phyloP scores from a whole-genome alignment of 2,797 vertebrate genomes.

The Acanthiza pusilla region DNA sequence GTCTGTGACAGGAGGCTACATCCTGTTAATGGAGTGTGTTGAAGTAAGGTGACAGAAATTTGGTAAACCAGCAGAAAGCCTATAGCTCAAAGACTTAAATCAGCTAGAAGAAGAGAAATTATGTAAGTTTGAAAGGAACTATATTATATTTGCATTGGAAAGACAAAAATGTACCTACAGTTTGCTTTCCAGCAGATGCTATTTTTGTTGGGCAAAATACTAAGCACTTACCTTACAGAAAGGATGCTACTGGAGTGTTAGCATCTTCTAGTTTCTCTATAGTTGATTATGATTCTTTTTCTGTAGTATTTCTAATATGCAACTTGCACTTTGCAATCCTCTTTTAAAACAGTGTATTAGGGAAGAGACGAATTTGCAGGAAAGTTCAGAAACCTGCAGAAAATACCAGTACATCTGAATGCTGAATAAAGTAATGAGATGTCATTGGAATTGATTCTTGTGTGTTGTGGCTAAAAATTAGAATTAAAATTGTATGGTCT shows the following conservation, averaged over 20 bases:
- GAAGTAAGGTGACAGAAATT: neutral
- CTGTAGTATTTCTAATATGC: neutral
- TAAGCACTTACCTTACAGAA: neutral
- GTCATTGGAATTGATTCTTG: neutral
- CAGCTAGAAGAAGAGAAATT: neutral
- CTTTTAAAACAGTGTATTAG: neutral
- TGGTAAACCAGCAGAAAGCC: neutral
- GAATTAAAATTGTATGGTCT: neutral
- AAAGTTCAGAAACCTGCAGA: neutral
- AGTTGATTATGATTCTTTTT: neutral
- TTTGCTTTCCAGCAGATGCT: neutral
- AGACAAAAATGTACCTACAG: neutral
- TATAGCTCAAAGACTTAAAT: neutral
- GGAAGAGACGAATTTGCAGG: neutral
- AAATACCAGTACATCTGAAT: neutral
- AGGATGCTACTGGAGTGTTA: neutral
- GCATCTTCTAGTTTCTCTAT: neutral
- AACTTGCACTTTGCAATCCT: neutral
- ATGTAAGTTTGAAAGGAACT: neutral
- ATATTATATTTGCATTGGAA: neutral
- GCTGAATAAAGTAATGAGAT: neutral
- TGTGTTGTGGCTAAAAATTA: neutral
- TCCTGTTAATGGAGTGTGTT: neutral
- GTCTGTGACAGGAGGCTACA: neutral
- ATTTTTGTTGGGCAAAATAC: neutral